Base-by-base conservation (phyloP, 2,113 vertebrate species). In the Cettia cetti region DNA sequence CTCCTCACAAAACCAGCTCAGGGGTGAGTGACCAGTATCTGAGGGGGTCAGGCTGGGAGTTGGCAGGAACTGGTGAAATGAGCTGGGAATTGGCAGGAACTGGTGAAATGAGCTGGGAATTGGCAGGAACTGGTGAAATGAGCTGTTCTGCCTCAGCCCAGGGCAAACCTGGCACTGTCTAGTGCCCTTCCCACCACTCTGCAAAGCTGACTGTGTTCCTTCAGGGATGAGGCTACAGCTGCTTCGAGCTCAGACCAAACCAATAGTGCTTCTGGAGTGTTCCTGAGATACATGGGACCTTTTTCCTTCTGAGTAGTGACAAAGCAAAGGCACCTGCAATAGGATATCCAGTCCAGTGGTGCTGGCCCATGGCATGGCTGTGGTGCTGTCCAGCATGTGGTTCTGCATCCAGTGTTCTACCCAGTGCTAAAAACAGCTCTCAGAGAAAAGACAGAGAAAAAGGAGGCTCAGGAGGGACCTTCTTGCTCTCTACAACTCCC, bases 141-240 rank as follows among this genome's bases (percentile, higher is more conserved):
- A 66, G 15, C 50, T 39, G n/a, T 50, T 59, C 23, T 75, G 31
- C 54, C 56, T 69, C 4, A 11, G 27, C 27, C 56, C 0, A 2
- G 2, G 6, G 20, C 60, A 64, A 39, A 35, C 4, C 12, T 4
- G 6, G 56, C 23, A 10, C 39, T 31, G 47, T 11, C 23, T 56
- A 6, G 31, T 70, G 74, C 56, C 56, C 50, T 84, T 19, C 50
- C 30, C 44, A 42, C 10, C 60, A 9, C 31, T 35, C 44, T 59
- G 35, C 1, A 0, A 8, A 37, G 37, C 47, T 49, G 26, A 1
- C 57, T 31, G 30, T 0, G 0, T 8, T 53, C 49, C n/a, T n/a
- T 35, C 30, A 30, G 3, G 22, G 47, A 3, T 2, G 13, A 13
- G 44, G 10, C 50, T 28, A 1, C 31, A 74, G 30, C 17, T 63